Evolutionary conservation across 2,797 vertebrate genomes (phyloP).

Genomic region (Steatocranus sp.): DNA sequence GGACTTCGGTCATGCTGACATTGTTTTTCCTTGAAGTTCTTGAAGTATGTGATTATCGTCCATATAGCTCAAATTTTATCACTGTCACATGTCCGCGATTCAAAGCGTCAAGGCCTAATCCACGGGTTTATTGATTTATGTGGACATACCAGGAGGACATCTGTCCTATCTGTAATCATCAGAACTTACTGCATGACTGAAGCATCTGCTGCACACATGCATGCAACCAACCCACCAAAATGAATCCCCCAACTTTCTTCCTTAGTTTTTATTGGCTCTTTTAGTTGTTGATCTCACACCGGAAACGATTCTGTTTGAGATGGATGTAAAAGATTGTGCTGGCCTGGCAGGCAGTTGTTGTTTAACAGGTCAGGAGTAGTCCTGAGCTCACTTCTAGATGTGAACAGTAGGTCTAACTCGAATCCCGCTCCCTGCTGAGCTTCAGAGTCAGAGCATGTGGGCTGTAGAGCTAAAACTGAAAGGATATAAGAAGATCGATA

Average conservation of each 20-base stretch:
- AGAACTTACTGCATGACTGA: not conserved
- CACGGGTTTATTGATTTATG: constrained; percentile 2
- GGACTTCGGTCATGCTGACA: not conserved
- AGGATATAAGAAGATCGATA: constrained; percentile 21
- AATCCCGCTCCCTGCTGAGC: not conserved
- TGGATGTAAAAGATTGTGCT: not conserved
- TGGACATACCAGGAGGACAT: not conserved
- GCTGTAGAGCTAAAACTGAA: not conserved
- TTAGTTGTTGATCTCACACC: not conserved
- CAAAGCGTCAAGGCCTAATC: not conserved
- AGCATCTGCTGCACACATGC: constrained; percentile 51
- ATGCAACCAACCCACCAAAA: not conserved
- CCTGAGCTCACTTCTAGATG: not conserved
- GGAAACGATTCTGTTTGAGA: not conserved
- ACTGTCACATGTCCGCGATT: not conserved
- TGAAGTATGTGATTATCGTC: not conserved
- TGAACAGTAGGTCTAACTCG: not conserved
- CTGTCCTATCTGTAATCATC: constrained; percentile 13
- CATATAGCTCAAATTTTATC: not conserved
- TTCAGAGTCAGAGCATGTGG: not conserved
- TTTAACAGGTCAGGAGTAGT: not conserved
- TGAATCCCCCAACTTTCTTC: not conserved
- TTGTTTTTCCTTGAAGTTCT: not conserved
- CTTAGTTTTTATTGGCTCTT: not conserved
- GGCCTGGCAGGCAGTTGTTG: not conserved